Evolutionary conservation across 2,888 invertebrate species (phyloP), one percentile per base, ranked within the genome.

Genomic region (Biston stratarius): DNA sequence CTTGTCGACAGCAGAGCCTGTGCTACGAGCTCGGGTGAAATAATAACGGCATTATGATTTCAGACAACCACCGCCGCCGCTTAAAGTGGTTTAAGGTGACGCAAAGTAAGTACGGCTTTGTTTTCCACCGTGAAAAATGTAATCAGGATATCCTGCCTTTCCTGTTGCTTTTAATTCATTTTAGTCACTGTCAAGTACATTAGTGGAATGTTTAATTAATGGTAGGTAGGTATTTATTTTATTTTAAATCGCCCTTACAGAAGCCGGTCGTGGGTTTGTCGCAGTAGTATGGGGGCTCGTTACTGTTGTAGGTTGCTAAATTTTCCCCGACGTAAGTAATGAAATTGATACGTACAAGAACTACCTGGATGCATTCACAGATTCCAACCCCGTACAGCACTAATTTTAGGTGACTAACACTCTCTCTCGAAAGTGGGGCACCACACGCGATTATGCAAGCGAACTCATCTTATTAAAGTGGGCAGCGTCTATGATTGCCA

Each of bases 21-120:
- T 85, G 86, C 83, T 81, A 83, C 84, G 88, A 83, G 83, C 83
- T 80, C 78, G 84, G 85, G 83, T 89, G 86, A 91, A 90, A 91
- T 92, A 90, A 91, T 91, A 92, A 90, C 90, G 91, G 85, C 90
- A 89, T 90, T 91, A 90, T 89, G 89, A 87, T 88, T 89, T 90
- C 85, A 90, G 88, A 88, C 90, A 84, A 84, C 85, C 82, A 84
- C 84, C 86, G 85, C 85, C 82, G 83, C 84, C 87, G 84, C 85
- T 86, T 88, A 85, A 86, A 87, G 85, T 88, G 85, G 83, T 89
- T 87, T 86, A 89, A 90, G 90, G 88, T 88, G 87, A 83, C 87
- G 82, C 82, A 81, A 87, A 87, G 83, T 85, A 83, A 83, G 79
- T 74, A 74, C 72, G 81, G 81, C 82, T 85, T 83, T 84, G 84